A percentile compares a stretch with the other conserved stretches of the same genome.
These are phyloP conservation scores for Sphaeramia orbicularis DNA, from an alignment of 2,797 vertebrate species.

Conservation along the genomic window DNA sequence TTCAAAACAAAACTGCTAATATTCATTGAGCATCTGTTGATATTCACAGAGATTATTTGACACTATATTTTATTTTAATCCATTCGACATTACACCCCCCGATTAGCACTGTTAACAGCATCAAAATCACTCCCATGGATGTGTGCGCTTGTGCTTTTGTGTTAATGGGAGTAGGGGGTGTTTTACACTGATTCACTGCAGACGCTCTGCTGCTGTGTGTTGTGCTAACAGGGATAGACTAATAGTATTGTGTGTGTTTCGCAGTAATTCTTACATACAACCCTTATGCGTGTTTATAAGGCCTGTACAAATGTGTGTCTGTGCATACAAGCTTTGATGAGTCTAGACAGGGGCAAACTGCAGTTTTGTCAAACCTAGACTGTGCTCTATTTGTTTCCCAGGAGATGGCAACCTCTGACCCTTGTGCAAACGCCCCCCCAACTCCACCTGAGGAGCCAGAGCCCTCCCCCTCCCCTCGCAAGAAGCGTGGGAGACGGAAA, in stretches of 20 bases:
- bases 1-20: background rate
- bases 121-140: conserved; percentile 19
- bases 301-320: conserved; percentile 22
- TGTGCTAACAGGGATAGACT: conserved; percentile 66
- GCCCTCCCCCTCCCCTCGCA: conserved; percentile 80
- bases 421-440: conserved; percentile 80
- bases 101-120: conserved; percentile 39
- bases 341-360: conserved; percentile 45
- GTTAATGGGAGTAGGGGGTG: conserved; percentile 44
- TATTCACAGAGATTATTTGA: background rate
- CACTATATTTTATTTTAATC: conserved; percentile 1
- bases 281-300: conserved; percentile 11
- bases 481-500: conserved; percentile 83
- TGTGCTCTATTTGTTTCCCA: conserved; percentile 74
- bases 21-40: background rate
- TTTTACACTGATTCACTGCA: conserved; percentile 62
- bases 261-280: conserved; percentile 51
- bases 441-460: conserved; percentile 81
- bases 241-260: conserved; percentile 47
- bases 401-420: conserved; percentile 81
- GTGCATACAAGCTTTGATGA: conserved; percentile 58
- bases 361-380: conserved; percentile 68
- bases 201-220: conserved; percentile 62
- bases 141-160: conserved; percentile 48
- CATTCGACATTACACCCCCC: conserved; percentile 8